phyloP scores from a whole-genome alignment of 2,888 invertebrate species.

The Drosophila austrosaltans region DNA sequence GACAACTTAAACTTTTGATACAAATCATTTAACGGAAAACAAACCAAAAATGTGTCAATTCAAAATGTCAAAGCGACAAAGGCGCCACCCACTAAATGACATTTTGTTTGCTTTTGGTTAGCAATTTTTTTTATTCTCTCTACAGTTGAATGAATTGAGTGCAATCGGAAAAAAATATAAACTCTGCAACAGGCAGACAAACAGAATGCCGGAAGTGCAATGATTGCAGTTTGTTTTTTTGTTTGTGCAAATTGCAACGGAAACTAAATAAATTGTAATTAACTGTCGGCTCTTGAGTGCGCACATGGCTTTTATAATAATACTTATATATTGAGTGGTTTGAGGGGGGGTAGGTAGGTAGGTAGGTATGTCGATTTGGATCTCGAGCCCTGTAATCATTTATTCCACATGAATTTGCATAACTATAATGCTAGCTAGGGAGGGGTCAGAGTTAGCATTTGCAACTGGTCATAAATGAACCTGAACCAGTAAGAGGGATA shows the following conservation, averaged over 20 bases:
- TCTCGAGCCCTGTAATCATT: slow-evolving; percentile 34
- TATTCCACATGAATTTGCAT: slow-evolving; percentile 73
- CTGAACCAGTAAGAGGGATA: slow-evolving; percentile 20
- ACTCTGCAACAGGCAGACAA: slow-evolving; percentile 5
- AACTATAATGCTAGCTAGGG: neutral
- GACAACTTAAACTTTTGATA: slow-evolving; percentile 5
- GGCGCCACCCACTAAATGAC: slow-evolving; percentile 58
- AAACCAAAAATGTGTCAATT: slow-evolving; percentile 52
- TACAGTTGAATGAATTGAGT: slow-evolving; percentile 9
- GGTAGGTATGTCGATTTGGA: slow-evolving; percentile 4
- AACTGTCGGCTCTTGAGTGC: slow-evolving; percentile 49
- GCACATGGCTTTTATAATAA: slow-evolving; percentile 23
- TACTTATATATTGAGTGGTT: slow-evolving; percentile 7
- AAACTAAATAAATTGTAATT: slow-evolving; percentile 62
- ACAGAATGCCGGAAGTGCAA: slow-evolving; percentile 19
- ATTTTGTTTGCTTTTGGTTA: slow-evolving; percentile 35
- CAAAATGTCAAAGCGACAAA: slow-evolving; percentile 55
- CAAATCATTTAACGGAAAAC: slow-evolving; percentile 42
- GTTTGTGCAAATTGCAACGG: slow-evolving; percentile 18
- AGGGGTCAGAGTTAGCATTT: slow-evolving; percentile 36
- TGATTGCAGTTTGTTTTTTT: slow-evolving; percentile 7
- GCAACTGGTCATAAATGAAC: slow-evolving; percentile 12
- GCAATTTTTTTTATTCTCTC: neutral
- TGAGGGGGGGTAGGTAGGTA: slow-evolving; percentile 27
- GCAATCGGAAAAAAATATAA: neutral